Percentiles rank a stretch among this genome's conserved stretches.
Conservation (phyloP, 2,797 vertebrate species). For the Gymnothorax reevesii region DNA sequence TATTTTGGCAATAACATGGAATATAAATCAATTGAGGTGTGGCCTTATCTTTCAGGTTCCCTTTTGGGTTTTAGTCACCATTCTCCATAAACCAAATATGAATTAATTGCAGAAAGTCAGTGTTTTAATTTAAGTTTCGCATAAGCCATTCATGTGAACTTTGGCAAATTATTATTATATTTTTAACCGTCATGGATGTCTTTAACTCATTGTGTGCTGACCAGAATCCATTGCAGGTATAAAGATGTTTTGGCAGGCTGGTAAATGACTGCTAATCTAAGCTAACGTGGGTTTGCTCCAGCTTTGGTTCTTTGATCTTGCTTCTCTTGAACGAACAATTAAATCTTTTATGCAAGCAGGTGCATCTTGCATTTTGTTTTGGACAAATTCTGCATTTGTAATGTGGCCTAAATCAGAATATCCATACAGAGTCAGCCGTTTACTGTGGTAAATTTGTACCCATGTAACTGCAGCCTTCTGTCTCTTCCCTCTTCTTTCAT, state of each 20-base stretch:
- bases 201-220: background rate
- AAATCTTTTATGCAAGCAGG: background rate
- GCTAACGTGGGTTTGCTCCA: background rate
- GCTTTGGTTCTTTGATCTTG: background rate
- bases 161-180: background rate
- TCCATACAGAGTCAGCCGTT: no score
- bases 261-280: background rate
- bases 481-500: no score
- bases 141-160: background rate
- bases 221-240: background rate
- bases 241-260: slow-evolving; percentile 5
- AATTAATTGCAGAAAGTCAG: background rate
- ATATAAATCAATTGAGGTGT: background rate
- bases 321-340: background rate
- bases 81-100: background rate
- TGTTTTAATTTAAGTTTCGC: background rate
- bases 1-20: background rate
- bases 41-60: background rate
- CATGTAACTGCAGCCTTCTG: no score
- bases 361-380: no score
- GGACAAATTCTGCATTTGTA: no score
- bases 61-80: background rate
- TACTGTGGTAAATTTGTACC: no score
- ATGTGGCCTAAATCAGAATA: no score
- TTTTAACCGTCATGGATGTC: background rate